phyloP scores from a whole-genome alignment of 2,797 vertebrate genomes.

The Pachyuromys duprasi region DNA sequence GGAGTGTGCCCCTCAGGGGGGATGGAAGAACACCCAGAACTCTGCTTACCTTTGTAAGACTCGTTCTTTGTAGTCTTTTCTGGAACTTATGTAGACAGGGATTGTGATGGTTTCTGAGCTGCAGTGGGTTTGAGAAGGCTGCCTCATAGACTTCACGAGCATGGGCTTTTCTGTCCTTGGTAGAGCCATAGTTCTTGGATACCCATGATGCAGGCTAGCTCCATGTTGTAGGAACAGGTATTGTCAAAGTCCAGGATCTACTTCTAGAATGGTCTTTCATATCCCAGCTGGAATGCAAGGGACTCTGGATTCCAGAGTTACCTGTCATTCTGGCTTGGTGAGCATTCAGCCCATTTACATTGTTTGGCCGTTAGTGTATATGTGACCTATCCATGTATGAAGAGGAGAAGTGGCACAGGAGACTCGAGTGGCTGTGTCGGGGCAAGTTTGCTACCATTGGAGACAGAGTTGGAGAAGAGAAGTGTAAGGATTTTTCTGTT shows the following conservation, averaged over 20 bases:
- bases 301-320: not conserved
- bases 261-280: not conserved
- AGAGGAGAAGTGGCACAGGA: not conserved
- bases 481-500: not conserved
- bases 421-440: not conserved
- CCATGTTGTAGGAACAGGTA: not conserved
- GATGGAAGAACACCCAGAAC: not conserved
- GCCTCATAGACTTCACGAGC: not conserved
- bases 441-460: not conserved
- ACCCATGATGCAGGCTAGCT: not conserved
- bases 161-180: fast-evolving
- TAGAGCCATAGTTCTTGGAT: not conserved
- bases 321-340: not conserved
- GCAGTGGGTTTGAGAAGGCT: not conserved
- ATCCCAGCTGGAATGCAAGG: not conserved
- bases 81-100: not conserved
- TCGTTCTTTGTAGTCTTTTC: not conserved
- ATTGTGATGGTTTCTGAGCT: not conserved
- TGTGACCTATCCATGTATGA: not conserved
- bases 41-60: fast-evolving
- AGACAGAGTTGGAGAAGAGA: not conserved
- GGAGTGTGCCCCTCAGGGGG: not conserved
- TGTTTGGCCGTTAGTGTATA: not conserved
- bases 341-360: not conserved
- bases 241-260: not conserved